Percentiles rank a stretch among this genome's conserved stretches.
Conservation (phyloP, 2,113 vertebrate species). For the Verasper variegatus region DNA sequence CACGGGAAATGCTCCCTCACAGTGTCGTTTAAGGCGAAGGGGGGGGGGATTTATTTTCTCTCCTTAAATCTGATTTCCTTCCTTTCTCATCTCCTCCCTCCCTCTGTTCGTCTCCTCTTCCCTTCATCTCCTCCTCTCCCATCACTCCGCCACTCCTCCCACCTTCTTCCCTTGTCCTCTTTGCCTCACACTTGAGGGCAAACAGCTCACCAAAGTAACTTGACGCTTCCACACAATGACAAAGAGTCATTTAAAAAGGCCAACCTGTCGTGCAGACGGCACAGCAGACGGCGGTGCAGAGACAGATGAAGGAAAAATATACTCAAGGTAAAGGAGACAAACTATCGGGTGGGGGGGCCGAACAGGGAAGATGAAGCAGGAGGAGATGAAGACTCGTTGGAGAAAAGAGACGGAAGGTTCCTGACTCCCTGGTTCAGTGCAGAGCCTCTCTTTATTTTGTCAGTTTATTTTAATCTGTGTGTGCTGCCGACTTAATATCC, state of each 20-base stretch:
- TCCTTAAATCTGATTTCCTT: slow-evolving; percentile 32
- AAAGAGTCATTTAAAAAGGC: slow-evolving; percentile 79
- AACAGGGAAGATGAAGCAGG: slow-evolving; percentile 49
- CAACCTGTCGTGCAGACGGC: slow-evolving; percentile 71
- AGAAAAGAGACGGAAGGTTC: slow-evolving; percentile 44
- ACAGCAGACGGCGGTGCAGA: slow-evolving; percentile 42
- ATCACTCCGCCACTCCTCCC: slow-evolving; percentile 34
- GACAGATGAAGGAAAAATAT: slow-evolving; percentile 77
- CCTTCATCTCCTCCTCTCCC: slow-evolving; percentile 31
- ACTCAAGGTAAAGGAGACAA: slow-evolving; percentile 71
- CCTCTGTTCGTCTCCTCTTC: background rate
- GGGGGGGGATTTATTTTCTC: slow-evolving; percentile 46
- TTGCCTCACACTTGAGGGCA: slow-evolving; percentile 44
- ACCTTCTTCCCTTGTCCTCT: slow-evolving; percentile 24
- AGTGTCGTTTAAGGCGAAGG: slow-evolving; percentile 27
- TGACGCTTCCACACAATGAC: slow-evolving; percentile 69
- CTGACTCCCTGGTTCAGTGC: slow-evolving; percentile 23
- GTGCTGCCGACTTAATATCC: slow-evolving; percentile 28
- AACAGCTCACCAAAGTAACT: slow-evolving; percentile 58
- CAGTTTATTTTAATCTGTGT: slow-evolving; percentile 39
- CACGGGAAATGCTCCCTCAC: slow-evolving; percentile 31
- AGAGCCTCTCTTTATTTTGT: slow-evolving; percentile 32
- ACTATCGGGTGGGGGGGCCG: slow-evolving; percentile 48
- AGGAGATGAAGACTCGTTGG: slow-evolving; percentile 57
- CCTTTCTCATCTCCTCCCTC: background rate